phyloP scores from a whole-genome alignment of 2,797 vertebrate genomes.

The Apogon talboti region DNA sequence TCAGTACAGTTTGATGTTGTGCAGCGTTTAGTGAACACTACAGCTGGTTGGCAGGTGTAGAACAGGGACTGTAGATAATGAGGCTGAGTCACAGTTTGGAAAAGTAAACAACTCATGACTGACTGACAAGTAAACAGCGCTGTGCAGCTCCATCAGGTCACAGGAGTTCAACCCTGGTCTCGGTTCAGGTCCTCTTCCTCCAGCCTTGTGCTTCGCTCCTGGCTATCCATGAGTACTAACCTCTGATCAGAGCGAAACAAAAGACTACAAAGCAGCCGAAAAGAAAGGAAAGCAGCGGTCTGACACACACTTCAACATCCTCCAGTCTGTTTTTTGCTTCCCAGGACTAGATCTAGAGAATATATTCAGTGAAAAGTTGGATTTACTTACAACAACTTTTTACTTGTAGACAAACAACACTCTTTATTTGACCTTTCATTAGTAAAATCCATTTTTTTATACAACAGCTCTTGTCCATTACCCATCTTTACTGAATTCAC shows the following conservation, averaged over 20 bases:
- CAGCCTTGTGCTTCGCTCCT: slow-evolving; percentile 6
- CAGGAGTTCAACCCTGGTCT: slow-evolving; percentile 12
- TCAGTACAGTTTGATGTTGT: slow-evolving; percentile 37
- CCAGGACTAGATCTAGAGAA: slow-evolving; percentile 61
- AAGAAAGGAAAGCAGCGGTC: slow-evolving; percentile 30
- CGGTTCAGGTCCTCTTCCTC: slow-evolving; percentile 12
- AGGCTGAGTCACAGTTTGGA: slow-evolving; percentile 48
- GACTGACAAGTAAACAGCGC: slow-evolving; percentile 31
- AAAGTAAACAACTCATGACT: slow-evolving; percentile 54
- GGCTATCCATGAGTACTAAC: neutral
- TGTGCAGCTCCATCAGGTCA: slow-evolving; percentile 8
- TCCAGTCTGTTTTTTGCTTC: slow-evolving; percentile 61
- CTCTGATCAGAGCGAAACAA: slow-evolving; percentile 15
- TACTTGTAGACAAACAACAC: slow-evolving; percentile 7
- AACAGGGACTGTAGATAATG: slow-evolving; percentile 47
- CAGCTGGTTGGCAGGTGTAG: slow-evolving; percentile 65
- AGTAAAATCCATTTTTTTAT: no score
- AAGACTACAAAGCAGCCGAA: slow-evolving; percentile 22
- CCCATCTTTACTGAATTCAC: neutral
- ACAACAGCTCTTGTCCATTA: neutral
- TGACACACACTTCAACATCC: slow-evolving; percentile 18
- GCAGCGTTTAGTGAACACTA: slow-evolving; percentile 20
- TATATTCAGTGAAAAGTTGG: slow-evolving; percentile 41
- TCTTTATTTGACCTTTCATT: slow-evolving; percentile 13
- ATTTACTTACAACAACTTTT: slow-evolving; percentile 40